Base-by-base conservation (phyloP, 2,113 vertebrate species). In the Ahaetulla prasina region DNA sequence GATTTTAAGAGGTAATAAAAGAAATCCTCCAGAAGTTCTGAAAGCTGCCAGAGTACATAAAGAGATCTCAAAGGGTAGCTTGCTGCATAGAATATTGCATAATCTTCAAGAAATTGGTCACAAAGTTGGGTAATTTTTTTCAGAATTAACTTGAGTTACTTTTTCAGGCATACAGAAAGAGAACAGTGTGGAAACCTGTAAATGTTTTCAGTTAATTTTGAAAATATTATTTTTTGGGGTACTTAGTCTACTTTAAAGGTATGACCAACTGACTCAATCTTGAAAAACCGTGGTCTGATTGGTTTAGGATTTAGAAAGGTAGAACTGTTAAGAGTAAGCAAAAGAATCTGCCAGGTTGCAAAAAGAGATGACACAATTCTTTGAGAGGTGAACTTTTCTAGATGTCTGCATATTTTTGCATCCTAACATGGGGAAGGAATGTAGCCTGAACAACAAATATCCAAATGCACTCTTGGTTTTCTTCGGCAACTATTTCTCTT, bases 61-160 rank as follows among this genome's bases (percentile, higher is more conserved):
- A 91, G 86, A 95, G 92, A 86, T 93, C 93, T 6, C 94, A 87
- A 93, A 96, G 39, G 94, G 92, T 92, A 95, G 93, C 93, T 8
- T 92, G 94, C 87, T 93, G 89, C 94, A 91, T 94, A 93, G 94
- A 94, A 87, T 45, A 93, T 89, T 94, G 95, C 94, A 92, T 95
- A 92, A 96, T 96, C 93, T 94, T 93, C 88, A 91, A 92, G 60
- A 95, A 95, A 95, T 92, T 0, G 87, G 91, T 85, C 86, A 90
- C 92, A 94, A 95, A 95, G 88, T 45, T 93, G 91, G 90, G 89
- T 88, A 96, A 94, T 91, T 88, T 94, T 94, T 90, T 91, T 93
- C 47, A 94, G 94, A 43, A 92, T 93, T 93, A 90, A 85, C 93
- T 92, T 52, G 63, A 35, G 89, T 89, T 85, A 53, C 87, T 91